A percentile compares a stretch with the other conserved stretches of the same genome.
Evolutionary conservation across 2,888 invertebrate genomes (phyloP).

Genomic region (Hofmannophila pseudospretella): DNA sequence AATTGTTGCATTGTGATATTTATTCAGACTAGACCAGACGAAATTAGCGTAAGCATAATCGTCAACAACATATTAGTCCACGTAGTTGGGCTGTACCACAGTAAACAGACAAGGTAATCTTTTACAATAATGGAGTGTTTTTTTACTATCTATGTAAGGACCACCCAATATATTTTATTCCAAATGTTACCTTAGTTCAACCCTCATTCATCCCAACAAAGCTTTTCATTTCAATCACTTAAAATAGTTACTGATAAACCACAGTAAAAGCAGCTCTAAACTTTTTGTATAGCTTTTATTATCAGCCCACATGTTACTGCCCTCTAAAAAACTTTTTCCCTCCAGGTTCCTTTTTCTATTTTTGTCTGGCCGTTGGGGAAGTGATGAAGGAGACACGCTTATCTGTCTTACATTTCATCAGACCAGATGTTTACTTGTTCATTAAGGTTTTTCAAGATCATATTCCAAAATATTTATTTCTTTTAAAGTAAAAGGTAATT

Average conservation of each 20-base stretch:
- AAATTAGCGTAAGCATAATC: too few relatives aligned
- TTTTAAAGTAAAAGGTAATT: too few relatives aligned
- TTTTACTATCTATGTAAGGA: too few relatives aligned
- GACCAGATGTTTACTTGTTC: conserved; percentile 3
- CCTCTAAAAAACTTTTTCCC: conserved; percentile 3
- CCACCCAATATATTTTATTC: conserved; percentile 6
- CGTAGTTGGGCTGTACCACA: too few relatives aligned
- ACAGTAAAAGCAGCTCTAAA: conserved; percentile 14
- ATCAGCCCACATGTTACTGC: conserved; percentile 10
- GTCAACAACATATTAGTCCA: too few relatives aligned
- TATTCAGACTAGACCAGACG: too few relatives aligned
- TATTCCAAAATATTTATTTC: too few relatives aligned
- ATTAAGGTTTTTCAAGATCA: background rate
- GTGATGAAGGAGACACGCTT: conserved; percentile 8
- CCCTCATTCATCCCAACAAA: conserved; percentile 6
- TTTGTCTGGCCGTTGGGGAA: conserved; percentile 9
- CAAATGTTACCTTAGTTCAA: background rate
- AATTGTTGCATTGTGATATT: too few relatives aligned
- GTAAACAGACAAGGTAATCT: too few relatives aligned
- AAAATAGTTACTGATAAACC: conserved; percentile 20
- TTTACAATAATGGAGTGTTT: too few relatives aligned
- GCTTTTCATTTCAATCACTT: conserved; percentile 12
- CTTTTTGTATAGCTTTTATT: conserved; percentile 12
- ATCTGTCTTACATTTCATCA: conserved; percentile 3
- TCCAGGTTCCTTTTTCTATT: conserved; percentile 9